phyloP scores from a whole-genome alignment of 2,113 vertebrate genomes.

The Hydrochoerus hydrochaeris region DNA sequence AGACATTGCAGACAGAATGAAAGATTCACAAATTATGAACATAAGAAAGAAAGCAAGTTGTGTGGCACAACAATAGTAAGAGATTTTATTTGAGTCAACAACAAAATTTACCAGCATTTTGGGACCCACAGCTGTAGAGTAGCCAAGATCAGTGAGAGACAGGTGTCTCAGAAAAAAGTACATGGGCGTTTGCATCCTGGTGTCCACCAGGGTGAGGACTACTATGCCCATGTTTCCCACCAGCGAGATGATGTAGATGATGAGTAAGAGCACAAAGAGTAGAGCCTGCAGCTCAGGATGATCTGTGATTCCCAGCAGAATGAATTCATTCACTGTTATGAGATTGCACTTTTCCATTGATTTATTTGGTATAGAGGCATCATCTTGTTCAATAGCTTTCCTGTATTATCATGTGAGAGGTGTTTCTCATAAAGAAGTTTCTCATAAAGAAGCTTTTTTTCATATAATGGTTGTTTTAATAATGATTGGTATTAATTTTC shows the following conservation, averaged over 20 bases:
- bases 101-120: slow-evolving; percentile 73
- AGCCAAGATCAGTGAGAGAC: slow-evolving; percentile 60
- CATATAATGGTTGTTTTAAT: background rate
- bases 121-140: slow-evolving; percentile 60
- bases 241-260: background rate
- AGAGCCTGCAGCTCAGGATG: background rate
- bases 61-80: background rate
- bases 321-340: background rate
- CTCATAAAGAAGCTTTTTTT: too few species aligned
- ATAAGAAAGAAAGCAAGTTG: slow-evolving; percentile 3
- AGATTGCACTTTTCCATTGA: background rate
- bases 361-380: background rate
- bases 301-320: background rate
- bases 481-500: accelerated
- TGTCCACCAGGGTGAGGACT: background rate
- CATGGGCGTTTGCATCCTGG: background rate
- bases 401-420: too few species aligned
- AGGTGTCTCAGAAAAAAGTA: slow-evolving; percentile 34
- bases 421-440: too few species aligned
- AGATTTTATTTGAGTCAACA: slow-evolving; percentile 12
- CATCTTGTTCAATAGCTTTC: background rate
- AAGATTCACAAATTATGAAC: slow-evolving; percentile 55
- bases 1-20: slow-evolving; percentile 50
- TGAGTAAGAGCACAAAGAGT: background rate
- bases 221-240: background rate